Percentiles rank a stretch among this genome's conserved stretches.
Evolutionary conservation across 2,797 vertebrate genomes (phyloP).

Genomic region (Leuciscus waleckii): DNA sequence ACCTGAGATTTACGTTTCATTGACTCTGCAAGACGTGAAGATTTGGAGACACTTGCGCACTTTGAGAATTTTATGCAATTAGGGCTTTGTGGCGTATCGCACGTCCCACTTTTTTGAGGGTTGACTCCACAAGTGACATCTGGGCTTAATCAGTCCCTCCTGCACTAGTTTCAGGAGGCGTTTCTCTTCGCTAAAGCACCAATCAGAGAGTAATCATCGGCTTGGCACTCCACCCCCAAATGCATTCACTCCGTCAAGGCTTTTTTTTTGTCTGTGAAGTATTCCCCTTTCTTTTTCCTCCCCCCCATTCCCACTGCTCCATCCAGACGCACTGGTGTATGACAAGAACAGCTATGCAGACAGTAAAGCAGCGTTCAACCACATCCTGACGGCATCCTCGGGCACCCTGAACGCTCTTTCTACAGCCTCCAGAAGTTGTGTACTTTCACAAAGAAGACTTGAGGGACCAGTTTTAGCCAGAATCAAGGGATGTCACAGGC

Average conservation of each 20-base stretch:
- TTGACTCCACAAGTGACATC: constrained; percentile 51
- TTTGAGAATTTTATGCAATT: constrained; percentile 9
- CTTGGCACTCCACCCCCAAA: constrained; percentile 62
- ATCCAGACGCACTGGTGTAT: constrained; percentile 71
- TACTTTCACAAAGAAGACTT: constrained; percentile 28
- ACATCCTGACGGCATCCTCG: constrained; percentile 65
- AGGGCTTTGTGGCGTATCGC: neutral
- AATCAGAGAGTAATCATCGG: constrained; percentile 68
- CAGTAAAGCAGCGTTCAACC: constrained; percentile 66
- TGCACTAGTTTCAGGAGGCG: constrained; percentile 73
- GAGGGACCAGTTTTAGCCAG: constrained; percentile 20
- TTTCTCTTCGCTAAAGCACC: constrained; percentile 67
- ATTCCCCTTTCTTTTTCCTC: constrained; percentile 56
- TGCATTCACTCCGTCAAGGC: constrained; percentile 74
- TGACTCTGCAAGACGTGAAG: neutral
- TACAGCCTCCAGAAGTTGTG: constrained; percentile 34
- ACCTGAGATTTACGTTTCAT: neutral
- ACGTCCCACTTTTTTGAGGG: constrained; percentile 36
- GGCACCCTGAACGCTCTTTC: constrained; percentile 38
- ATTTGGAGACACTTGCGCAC: constrained; percentile 20
- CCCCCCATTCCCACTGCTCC: constrained; percentile 66
- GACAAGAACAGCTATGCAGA: constrained; percentile 78
- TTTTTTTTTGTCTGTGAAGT: constrained; percentile 66
- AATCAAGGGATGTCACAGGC: constrained; percentile 49
- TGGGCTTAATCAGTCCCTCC: constrained; percentile 62